Evolutionary conservation across 1,140 invertebrate genomes (phyloP).

Genomic region (Micrasema longulum): DNA sequence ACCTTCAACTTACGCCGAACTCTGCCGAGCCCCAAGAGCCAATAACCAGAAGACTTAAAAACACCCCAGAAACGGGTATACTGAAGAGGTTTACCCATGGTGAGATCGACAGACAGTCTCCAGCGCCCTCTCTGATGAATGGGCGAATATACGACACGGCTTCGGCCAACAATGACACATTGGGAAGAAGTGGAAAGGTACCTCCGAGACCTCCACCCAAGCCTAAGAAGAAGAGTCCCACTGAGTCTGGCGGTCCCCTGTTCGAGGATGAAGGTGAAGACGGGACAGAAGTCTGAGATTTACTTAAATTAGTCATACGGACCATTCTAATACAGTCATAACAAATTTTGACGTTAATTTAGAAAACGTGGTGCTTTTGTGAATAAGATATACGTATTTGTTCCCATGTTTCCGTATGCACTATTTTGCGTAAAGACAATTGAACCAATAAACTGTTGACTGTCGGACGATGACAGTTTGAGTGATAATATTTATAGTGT

Average conservation of each 20-base stretch:
- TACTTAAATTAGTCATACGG: slow-evolving; percentile 49
- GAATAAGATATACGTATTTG: slow-evolving; percentile 22
- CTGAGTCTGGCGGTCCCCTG: slow-evolving; percentile 71
- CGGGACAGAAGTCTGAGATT: slow-evolving; percentile 82
- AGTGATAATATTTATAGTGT: slow-evolving; percentile 32
- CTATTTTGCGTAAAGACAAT: slow-evolving; percentile 7
- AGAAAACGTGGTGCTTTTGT: slow-evolving; percentile 35
- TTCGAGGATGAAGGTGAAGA: slow-evolving; percentile 89
- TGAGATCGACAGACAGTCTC: slow-evolving; percentile 37
- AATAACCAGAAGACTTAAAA: slow-evolving; percentile 62
- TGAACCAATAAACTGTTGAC: slow-evolving; percentile 22
- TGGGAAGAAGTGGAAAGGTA: slow-evolving; percentile 73
- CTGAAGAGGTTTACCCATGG: slow-evolving; percentile 58
- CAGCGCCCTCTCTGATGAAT: slow-evolving; percentile 18
- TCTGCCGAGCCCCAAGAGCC: slow-evolving; percentile 64
- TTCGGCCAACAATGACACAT: slow-evolving; percentile 54
- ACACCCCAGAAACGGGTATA: slow-evolving; percentile 63
- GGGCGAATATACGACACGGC: slow-evolving; percentile 42
- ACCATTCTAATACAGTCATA: slow-evolving; percentile 27
- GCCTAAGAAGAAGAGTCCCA: slow-evolving; percentile 77
- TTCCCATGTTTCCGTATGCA: slow-evolving; percentile 11
- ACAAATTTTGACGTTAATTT: slow-evolving; percentile 16
- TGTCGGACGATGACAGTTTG: neutral
- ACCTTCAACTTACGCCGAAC: slow-evolving; percentile 58
- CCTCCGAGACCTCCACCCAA: slow-evolving; percentile 85